Evolutionary conservation across 2,797 vertebrate genomes (phyloP).

Genomic region (Gambelia wislizenii): DNA sequence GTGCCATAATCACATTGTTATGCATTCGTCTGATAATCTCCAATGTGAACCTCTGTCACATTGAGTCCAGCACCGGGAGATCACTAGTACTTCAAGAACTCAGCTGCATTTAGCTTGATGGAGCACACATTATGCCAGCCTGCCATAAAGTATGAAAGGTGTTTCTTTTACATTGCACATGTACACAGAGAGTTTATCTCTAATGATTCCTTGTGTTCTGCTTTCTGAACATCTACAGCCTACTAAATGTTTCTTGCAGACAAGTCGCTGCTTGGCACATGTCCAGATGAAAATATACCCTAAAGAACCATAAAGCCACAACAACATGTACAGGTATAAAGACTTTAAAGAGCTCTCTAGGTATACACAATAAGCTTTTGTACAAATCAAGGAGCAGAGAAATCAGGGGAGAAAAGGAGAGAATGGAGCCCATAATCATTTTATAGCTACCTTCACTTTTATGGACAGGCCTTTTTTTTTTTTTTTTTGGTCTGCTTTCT

Average conservation of each 20-base stretch:
- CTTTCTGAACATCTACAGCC: background rate
- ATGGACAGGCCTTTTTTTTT: slow-evolving; percentile 73
- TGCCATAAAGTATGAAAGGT: background rate
- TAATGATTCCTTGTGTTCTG: background rate
- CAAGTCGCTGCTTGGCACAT: background rate
- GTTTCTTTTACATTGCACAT: background rate
- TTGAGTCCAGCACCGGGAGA: no score
- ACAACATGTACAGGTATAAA: background rate
- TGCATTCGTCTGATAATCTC: no score
- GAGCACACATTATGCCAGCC: background rate
- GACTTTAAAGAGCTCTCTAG: background rate
- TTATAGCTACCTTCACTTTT: slow-evolving; percentile 81
- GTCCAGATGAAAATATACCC: background rate
- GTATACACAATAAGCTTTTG: slow-evolving; percentile 25
- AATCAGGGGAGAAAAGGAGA: background rate
- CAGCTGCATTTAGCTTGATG: no score
- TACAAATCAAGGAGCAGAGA: slow-evolving; percentile 56
- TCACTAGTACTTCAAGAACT: no score
- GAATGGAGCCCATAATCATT: slow-evolving; percentile 71
- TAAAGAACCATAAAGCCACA: background rate
- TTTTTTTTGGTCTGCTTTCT: slow-evolving; percentile 47
- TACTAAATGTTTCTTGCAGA: background rate
- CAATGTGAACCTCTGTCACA: no score
- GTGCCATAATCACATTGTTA: no score
- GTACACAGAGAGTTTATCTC: background rate